Conservation (phyloP, 2,797 vertebrate genomes). For the Myotis myotis region DNA sequence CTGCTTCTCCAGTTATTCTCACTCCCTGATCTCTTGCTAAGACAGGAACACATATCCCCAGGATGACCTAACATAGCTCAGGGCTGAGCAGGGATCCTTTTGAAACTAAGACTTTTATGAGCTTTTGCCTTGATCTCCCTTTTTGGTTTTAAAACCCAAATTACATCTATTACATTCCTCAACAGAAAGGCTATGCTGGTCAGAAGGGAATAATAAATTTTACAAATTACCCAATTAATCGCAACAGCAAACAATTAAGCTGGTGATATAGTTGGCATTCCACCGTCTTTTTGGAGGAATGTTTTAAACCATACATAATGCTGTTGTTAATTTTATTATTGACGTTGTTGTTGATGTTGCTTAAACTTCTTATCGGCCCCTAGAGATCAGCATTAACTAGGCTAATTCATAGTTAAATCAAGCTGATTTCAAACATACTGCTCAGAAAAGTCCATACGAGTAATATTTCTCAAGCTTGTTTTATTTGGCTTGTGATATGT, state of each 20-base stretch:
- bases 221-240: constrained; percentile 62
- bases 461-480: background rate
- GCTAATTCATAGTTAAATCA: background rate
- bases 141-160: constrained; percentile 56
- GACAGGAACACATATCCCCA: background rate
- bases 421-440: background rate
- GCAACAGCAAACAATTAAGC: constrained; percentile 60
- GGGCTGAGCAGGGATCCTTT: background rate
- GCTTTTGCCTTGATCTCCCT: constrained; percentile 51
- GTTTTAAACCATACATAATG: constrained; percentile 29
- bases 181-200: constrained; percentile 47
- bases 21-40: background rate
- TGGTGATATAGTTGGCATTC: background rate
- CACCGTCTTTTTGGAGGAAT: constrained; percentile 19
- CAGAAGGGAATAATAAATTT: constrained; percentile 62
- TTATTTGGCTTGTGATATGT: background rate
- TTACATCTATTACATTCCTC: constrained; percentile 36
- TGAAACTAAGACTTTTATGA: background rate
- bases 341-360: background rate
- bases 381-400: background rate
- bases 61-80: background rate
- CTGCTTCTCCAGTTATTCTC: background rate
- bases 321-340: constrained; percentile 41
- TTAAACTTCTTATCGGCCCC: constrained; percentile 47
- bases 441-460: constrained; percentile 4